These are phyloP conservation scores for Megalonaias nervosa DNA, from an alignment of 1,140 invertebrate genomes.

Conservation along the genomic window DNA sequence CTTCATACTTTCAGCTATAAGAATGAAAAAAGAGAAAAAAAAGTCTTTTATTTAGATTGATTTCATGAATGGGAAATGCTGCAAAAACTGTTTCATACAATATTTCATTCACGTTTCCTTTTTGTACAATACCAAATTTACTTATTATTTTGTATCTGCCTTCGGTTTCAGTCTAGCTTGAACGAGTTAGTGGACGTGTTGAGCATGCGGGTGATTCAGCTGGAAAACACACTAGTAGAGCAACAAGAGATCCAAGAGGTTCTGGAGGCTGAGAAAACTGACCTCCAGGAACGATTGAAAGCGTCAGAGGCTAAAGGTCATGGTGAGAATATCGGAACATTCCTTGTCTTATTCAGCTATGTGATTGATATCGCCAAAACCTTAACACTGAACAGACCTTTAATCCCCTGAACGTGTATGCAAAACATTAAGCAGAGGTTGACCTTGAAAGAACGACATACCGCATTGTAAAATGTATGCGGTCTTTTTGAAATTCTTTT, in stretches of 20 bases:
- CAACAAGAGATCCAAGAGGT: slow-evolving; percentile 41
- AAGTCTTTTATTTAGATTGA: too few relatives aligned
- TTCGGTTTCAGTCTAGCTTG: slow-evolving; percentile 38
- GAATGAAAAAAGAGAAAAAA: too few relatives aligned
- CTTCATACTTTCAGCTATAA: too few relatives aligned
- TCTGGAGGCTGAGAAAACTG: slow-evolving; percentile 41
- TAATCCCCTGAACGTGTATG: too few relatives aligned
- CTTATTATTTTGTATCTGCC: not conserved
- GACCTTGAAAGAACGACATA: not conserved
- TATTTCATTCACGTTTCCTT: too few relatives aligned
- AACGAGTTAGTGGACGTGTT: slow-evolving; percentile 53
- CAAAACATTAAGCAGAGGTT: not conserved
- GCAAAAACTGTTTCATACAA: too few relatives aligned
- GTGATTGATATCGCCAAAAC: not conserved
- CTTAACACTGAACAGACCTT: not conserved
- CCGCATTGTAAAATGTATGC: not conserved
- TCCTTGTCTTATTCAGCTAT: not conserved
- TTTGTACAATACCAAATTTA: too few relatives aligned
- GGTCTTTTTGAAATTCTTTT: too few relatives aligned
- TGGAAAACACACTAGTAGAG: slow-evolving; percentile 47
- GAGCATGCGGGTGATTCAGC: slow-evolving; percentile 43
- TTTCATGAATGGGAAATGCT: too few relatives aligned
- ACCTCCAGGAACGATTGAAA: slow-evolving; percentile 27
- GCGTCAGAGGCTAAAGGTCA: slow-evolving; percentile 25
- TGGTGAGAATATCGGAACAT: slow-evolving; percentile 18